Evolutionary conservation across 2,797 vertebrate species (phyloP).

Genomic region (Emys orbicularis): DNA sequence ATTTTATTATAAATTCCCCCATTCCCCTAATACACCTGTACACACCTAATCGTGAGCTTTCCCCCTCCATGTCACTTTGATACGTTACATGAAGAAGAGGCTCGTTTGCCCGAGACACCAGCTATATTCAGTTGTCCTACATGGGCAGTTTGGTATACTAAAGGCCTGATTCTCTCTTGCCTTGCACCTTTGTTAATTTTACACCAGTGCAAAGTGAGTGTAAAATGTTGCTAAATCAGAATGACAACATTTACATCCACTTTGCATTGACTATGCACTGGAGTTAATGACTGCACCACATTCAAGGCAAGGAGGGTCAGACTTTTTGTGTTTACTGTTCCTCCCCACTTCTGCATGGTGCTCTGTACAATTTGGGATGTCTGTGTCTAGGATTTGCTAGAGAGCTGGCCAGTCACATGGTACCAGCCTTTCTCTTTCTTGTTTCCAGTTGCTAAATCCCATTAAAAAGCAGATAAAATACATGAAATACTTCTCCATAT

Average conservation of each 20-base stretch:
- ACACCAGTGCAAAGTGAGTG: background rate
- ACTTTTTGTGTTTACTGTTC: background rate
- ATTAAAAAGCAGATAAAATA: background rate
- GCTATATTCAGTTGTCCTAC: background rate
- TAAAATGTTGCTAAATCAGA: background rate
- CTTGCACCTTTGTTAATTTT: background rate
- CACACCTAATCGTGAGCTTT: background rate
- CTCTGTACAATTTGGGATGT: background rate
- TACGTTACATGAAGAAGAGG: background rate
- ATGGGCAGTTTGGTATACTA: background rate
- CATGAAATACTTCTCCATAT: background rate
- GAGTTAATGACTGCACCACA: background rate
- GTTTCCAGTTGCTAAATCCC: background rate
- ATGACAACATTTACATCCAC: background rate
- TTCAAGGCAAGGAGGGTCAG: background rate
- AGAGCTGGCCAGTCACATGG: accelerated
- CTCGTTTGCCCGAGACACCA: background rate
- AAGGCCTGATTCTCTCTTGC: background rate
- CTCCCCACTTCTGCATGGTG: background rate
- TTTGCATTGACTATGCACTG: background rate
- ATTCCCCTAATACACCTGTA: too few species aligned
- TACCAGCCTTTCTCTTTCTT: background rate
- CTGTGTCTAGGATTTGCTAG: background rate
- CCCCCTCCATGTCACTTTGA: too few species aligned
- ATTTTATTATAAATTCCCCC: background rate